Evolutionary conservation across 2,797 vertebrate genomes (phyloP), one percentile per base, ranked within the genome.

Genomic region (Austrolebias charrua): DNA sequence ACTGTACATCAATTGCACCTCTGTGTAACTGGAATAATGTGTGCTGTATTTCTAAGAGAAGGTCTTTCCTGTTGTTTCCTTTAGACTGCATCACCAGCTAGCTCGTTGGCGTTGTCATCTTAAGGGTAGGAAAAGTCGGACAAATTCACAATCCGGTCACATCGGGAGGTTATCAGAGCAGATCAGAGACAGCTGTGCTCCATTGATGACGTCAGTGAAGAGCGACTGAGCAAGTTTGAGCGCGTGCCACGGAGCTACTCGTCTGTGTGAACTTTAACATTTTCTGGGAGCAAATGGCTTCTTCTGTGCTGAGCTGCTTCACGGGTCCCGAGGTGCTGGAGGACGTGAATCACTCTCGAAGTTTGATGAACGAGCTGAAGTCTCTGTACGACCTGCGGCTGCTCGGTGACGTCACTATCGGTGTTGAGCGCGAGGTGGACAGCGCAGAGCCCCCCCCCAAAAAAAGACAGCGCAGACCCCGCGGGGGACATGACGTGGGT

Each of bases 301-400:
- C 93, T 73, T 90, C 93, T 6, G 88, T 86, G 9, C 72, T 92
- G 44, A 88, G 86, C 7, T 91, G 88, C 66, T 95, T 95, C 83
- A 88, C 86, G 3, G 94, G 94, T 40, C 94, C 94, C 0, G 94
- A 96, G 84, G 91, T 95, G 64, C 50, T 95, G 44, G 92, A 95
- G 82, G 93, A 95, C 81, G 57, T 69, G 28, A 81, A 82, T 40
- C 93, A 95, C 66, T 93, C 94, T 1, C 79, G 84, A 16, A 87
- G 83, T 16, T 66, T 96, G 57, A 79, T 95, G 71, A 84, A 77
- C 3, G 92, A 94, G 79, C 62, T 95, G 63, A 95, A 95, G 71
- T 63, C 78, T 0, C 90, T 95, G 63, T 95, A 94, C 76, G 94
- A 95, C 67, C 91, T 90, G 3, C 91, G 89, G 52, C 88, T 95